Conservation (phyloP, 2,797 vertebrate genomes). For the Geotrypetes seraphini region DNA sequence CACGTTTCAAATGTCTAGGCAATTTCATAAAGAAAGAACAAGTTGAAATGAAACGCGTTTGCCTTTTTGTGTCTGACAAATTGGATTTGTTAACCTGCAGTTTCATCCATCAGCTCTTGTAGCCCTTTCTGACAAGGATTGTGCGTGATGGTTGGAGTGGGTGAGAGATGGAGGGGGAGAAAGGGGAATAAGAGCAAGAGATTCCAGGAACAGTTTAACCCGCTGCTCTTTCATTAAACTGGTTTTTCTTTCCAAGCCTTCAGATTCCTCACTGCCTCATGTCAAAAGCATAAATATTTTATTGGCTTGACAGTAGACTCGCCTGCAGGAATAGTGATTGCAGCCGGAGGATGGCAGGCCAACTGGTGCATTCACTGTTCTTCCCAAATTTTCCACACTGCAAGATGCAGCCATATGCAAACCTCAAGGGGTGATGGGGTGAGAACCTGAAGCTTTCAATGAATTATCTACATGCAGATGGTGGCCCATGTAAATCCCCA, state of each 20-base stretch:
- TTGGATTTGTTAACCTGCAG: slow-evolving; percentile 22
- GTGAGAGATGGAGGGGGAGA: background rate
- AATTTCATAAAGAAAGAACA: background rate
- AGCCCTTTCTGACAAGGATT: background rate
- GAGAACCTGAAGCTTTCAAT: no score
- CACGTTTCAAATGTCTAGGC: slow-evolving; percentile 9
- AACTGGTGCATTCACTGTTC: no score
- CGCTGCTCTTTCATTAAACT: background rate
- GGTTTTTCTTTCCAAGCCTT: background rate
- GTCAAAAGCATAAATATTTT: no score
- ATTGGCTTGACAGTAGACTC: no score
- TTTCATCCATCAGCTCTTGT: slow-evolving; percentile 3
- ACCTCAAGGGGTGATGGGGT: no score
- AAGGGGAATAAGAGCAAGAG: accelerated
- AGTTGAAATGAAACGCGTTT: slow-evolving; percentile 1
- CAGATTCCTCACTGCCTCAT: background rate
- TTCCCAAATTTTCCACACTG: no score
- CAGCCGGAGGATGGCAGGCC: no score
- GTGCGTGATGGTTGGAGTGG: background rate
- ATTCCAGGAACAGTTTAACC: accelerated
- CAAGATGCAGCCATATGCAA: no score
- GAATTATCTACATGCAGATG: no score
- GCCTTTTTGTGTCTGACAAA: slow-evolving; percentile 16
- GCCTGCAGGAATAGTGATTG: no score
- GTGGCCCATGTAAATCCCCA: no score